Percentiles rank a stretch among this genome's conserved stretches.
Evolutionary conservation across 2,113 vertebrate genomes (phyloP).

Genomic region (Toxostoma redivivum): DNA sequence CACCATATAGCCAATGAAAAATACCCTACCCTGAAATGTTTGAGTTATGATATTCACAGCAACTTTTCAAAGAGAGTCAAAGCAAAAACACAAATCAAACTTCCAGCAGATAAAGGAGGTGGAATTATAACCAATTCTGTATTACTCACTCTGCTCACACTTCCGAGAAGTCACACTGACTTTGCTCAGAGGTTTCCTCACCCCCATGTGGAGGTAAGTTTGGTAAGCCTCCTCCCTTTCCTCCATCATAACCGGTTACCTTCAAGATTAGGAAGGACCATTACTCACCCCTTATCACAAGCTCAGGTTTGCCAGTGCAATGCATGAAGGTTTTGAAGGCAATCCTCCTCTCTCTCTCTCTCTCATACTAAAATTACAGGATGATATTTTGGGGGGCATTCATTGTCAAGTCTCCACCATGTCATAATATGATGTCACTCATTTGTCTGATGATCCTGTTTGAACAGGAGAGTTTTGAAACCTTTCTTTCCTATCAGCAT

Average conservation of each 20-base stretch:
- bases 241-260: neutral
- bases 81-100: neutral
- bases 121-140: neutral
- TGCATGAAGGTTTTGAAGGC: neutral
- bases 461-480: neutral
- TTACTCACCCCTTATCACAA: neutral
- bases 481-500: neutral
- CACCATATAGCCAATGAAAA: neutral
- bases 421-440: neutral
- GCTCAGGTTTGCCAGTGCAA: neutral
- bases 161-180: neutral
- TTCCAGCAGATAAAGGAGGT: neutral
- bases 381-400: neutral
- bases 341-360: neutral
- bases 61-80: neutral
- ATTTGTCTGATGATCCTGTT: neutral
- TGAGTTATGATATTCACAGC: neutral
- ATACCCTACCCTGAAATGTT: neutral
- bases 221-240: neutral
- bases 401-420: neutral
- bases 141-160: neutral
- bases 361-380: neutral
- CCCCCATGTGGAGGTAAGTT: accelerated
- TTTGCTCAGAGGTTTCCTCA: neutral
- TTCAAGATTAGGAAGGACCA: neutral